These are phyloP conservation scores for Tanypteryx hageni DNA, from an alignment of 2,888 invertebrate genomes.

Conservation along the genomic window DNA sequence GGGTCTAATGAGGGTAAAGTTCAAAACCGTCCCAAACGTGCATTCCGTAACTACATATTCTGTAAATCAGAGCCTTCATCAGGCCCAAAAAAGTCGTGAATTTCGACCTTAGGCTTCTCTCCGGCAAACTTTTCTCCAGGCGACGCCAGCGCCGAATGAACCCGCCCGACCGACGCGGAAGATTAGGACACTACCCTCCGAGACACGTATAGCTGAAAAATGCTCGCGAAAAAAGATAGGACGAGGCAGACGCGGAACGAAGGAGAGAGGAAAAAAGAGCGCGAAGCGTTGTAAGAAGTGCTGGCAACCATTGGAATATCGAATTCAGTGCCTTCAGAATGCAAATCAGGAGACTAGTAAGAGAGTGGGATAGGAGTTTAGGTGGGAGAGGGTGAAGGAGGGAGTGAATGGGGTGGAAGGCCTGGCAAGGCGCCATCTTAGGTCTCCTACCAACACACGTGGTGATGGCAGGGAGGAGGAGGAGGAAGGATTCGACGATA, in stretches of 20 bases:
- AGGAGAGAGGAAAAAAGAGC: not conserved
- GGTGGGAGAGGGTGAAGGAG: not conserved
- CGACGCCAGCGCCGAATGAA: not conserved
- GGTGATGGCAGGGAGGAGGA: not conserved
- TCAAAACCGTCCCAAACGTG: no score
- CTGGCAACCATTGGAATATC: slow-evolving; percentile 16
- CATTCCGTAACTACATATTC: no score
- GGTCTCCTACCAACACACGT: not conserved
- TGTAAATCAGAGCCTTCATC: no score
- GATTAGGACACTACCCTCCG: not conserved
- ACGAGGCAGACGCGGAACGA: not conserved
- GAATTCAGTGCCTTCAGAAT: not conserved
- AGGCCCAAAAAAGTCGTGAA: no score
- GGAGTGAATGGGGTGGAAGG: not conserved
- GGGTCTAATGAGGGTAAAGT: no score
- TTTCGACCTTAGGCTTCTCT: no score
- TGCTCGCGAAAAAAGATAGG: not conserved
- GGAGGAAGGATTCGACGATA: not conserved
- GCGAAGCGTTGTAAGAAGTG: slow-evolving; percentile 7
- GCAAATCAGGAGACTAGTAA: not conserved
- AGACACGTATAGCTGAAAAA: not conserved
- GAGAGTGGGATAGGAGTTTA: not conserved
- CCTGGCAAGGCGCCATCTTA: not conserved
- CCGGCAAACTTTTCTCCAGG: not conserved
- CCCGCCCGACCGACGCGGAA: not conserved